phyloP scores from a whole-genome alignment of 2,797 vertebrate genomes.

The Squalus acanthias region DNA sequence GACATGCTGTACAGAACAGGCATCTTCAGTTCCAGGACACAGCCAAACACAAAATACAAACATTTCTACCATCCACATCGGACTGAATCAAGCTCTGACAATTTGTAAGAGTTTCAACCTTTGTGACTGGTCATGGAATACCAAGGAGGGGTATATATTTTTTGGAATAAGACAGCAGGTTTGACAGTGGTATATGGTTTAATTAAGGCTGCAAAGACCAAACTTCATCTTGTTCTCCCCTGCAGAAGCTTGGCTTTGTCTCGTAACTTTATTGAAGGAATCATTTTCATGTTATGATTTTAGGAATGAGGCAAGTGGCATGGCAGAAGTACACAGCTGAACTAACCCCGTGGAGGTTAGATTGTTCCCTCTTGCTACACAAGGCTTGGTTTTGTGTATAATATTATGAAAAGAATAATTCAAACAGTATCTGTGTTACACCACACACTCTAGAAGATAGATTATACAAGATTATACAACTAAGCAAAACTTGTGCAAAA shows the following conservation, averaged over 20 bases:
- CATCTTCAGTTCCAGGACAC: slow-evolving; percentile 84
- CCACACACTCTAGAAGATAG: neutral
- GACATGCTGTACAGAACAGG: slow-evolving; percentile 85
- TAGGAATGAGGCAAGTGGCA: neutral
- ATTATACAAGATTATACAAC: neutral
- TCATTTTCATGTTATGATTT: slow-evolving; percentile 18
- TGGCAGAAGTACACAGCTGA: neutral
- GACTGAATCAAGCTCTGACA: slow-evolving; percentile 65
- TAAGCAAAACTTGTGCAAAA: neutral
- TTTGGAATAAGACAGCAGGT: slow-evolving; percentile 10
- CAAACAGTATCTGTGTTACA: neutral
- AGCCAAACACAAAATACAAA: slow-evolving; percentile 74
- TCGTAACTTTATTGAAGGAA: slow-evolving; percentile 9
- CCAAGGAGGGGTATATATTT: neutral
- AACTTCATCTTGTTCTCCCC: slow-evolving; percentile 13
- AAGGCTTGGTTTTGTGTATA: slow-evolving; percentile 3
- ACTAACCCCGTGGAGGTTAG: neutral
- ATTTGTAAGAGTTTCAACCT: slow-evolving; percentile 72
- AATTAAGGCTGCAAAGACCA: neutral
- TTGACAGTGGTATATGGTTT: slow-evolving; percentile 8
- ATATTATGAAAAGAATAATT: slow-evolving; percentile 34
- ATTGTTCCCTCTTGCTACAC: neutral
- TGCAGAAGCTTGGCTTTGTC: neutral
- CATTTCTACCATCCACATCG: slow-evolving; percentile 65
- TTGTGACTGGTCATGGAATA: slow-evolving; percentile 48